These are phyloP conservation scores for Pampus argenteus DNA, from an alignment of 2,797 vertebrate species.

Conservation along the genomic window DNA sequence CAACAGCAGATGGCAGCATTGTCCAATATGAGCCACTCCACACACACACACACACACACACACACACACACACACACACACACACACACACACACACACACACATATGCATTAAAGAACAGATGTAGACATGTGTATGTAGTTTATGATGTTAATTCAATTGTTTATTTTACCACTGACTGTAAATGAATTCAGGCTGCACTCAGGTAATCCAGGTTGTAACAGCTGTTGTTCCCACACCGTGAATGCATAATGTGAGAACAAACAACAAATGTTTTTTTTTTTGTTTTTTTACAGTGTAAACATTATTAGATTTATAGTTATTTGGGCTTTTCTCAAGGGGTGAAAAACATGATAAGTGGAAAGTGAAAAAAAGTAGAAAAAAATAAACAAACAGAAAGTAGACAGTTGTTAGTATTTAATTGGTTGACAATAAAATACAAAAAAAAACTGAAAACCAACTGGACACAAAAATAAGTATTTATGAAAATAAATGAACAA, in stretches of 20 bases:
- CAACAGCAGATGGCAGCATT: constrained; percentile 73
- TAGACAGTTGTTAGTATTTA: no score
- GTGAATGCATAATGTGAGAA: neutral
- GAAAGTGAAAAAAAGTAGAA: no score
- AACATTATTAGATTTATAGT: no score
- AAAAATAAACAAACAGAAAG: no score
- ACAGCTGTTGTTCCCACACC: neutral
- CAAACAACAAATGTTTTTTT: neutral
- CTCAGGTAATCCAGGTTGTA: no score
- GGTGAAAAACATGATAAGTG: no score
- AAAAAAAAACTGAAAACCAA: no score
- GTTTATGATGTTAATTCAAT: neutral
- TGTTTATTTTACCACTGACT: neutral
- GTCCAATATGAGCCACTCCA: constrained; percentile 37
- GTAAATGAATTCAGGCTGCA: neutral
- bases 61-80: neutral
- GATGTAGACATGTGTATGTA: no score
- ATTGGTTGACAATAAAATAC: no score
- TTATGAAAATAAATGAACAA: no score
- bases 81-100: neutral
- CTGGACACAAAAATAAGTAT: no score
- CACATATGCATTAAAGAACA: neutral
- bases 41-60: neutral
- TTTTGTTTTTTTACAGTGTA: neutral
- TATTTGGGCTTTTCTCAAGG: no score